Evolutionary conservation across 37 sponge, comb jelly and placozoan species (phyloP), one percentile per base, ranked within the genome.

Genomic region (Oscarella lobularis): DNA sequence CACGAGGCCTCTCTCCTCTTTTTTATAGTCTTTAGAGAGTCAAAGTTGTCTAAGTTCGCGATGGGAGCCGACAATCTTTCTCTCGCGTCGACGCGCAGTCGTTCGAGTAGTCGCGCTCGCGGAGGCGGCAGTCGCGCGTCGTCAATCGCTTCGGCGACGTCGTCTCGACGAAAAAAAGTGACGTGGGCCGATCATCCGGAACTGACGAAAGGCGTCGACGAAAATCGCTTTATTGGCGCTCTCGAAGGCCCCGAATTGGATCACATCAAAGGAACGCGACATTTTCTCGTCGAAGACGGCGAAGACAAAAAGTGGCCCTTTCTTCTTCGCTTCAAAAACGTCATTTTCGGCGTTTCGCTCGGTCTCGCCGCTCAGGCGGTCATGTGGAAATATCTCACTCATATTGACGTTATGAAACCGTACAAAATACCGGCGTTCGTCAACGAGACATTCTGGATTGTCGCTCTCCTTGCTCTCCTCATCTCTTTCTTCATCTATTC

Each of bases 311-410:
- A 20, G 60, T 27, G 9, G 60, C 60, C 60, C 60, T 48, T 48
- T 48, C 60, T 48, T 48, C 60, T 48, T 9, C 60, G 60, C 20
- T 48, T 48, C 60, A 48, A 48, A 20, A 20, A 27, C 60, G 60
- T 48, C 14, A 48, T 68, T 32, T 68, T 68, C 33, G 71, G 71
- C 31, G 71, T 68, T 5, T 5, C 29, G 4, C 31, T 68, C 35
- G 71, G 71, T 14, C 6, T 14, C 29, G 6, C 71, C 31, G 71
- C 35, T 5, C 6, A 68, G 71, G 6, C 31, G 31, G 5, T 14
- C 35, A 68, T 68, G 71, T 68, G 71, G 71, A 68, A 68, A 4
- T 34, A 5, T 5, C 71, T 68, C 31, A 4, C 71, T 32, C 29
- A 30, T 20, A 68, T 32, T 35, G 31, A 20, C 29, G 71, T 35